phyloP scores from a whole-genome alignment of 2,113 vertebrate genomes.

The Prunella himalayana region DNA sequence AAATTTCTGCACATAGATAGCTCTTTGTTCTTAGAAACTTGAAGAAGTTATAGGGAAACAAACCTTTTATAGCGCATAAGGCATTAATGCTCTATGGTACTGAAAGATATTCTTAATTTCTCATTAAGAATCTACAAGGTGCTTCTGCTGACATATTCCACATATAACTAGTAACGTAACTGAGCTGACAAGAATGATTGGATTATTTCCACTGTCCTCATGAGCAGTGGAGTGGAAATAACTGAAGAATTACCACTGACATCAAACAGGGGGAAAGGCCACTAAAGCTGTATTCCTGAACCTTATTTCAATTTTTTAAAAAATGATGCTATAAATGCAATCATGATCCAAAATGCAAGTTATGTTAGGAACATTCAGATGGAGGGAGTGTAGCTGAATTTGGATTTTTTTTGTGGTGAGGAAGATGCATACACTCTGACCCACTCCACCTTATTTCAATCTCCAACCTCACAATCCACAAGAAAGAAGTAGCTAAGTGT shows the following conservation, averaged over 20 bases:
- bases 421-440: neutral
- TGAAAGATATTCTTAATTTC: neutral
- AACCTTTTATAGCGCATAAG: neutral
- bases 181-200: neutral
- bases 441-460: neutral
- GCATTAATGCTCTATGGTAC: fast-evolving
- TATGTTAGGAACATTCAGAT: neutral
- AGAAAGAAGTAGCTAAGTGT: neutral
- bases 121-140: neutral
- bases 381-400: neutral
- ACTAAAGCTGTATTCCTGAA: neutral
- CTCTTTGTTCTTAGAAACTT: neutral
- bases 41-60: neutral
- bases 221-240: neutral
- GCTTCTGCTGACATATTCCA: neutral
- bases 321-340: neutral
- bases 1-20: neutral
- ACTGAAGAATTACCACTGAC: neutral
- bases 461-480: neutral
- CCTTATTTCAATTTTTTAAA: neutral
- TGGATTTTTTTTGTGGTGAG: neutral
- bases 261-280: neutral
- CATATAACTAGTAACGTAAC: neutral
- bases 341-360: neutral
- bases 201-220: neutral